Percentiles rank a stretch among this genome's conserved stretches.
These are phyloP conservation scores for Gambusia yucatana DNA, from an alignment of 2,797 vertebrate genomes.

Conservation along the genomic window DNA sequence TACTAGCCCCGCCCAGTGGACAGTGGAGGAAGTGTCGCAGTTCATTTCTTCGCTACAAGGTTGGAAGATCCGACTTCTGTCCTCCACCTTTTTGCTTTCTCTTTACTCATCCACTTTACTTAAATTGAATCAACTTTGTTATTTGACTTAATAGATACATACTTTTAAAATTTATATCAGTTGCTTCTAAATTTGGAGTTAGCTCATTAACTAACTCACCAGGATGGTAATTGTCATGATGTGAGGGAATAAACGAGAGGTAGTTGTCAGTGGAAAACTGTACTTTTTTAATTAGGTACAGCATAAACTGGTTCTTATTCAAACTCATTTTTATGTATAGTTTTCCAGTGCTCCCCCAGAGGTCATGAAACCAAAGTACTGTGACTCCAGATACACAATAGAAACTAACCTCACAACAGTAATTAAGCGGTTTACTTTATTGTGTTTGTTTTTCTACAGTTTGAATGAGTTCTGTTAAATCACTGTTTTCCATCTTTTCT, in stretches of 20 bases:
- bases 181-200: background rate
- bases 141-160: background rate
- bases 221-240: background rate
- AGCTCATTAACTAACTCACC: background rate
- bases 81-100: background rate
- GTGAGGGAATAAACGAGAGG: too few species aligned
- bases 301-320: background rate
- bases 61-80: conserved; percentile 41
- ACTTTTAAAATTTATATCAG: background rate
- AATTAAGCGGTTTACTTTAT: background rate
- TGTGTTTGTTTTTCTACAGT: background rate
- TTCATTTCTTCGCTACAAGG: conserved; percentile 97
- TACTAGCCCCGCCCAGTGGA: conserved; percentile 91
- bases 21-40: conserved; percentile 93
- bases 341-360: background rate
- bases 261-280: too few species aligned
- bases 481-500: too few species aligned
- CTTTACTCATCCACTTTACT: background rate
- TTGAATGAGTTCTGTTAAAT: background rate
- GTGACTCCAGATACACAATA: background rate
- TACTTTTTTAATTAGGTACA: too few species aligned
- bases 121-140: background rate
- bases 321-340: background rate
- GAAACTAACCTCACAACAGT: background rate
- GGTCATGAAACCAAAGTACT: background rate